These are phyloP conservation scores for Congeria kusceri DNA, from an alignment of 2,888 invertebrate species.

Conservation along the genomic window DNA sequence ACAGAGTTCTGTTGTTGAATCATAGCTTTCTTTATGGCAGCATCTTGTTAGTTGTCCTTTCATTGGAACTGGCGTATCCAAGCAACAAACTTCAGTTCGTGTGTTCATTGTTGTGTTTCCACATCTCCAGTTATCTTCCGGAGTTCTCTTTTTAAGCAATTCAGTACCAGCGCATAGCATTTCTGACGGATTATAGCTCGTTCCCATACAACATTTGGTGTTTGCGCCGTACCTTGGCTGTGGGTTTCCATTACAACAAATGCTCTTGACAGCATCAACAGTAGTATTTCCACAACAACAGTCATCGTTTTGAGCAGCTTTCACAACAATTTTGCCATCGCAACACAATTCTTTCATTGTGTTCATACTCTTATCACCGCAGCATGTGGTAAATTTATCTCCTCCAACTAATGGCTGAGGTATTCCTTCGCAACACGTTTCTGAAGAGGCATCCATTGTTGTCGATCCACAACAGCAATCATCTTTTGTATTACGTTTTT, in stretches of 20 bases:
- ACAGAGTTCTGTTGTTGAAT: conserved; percentile 34
- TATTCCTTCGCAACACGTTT: conserved; percentile 53
- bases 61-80: conserved; percentile 30
- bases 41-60: conserved; percentile 44
- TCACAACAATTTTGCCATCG: conserved; percentile 32
- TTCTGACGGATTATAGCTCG: conserved; percentile 43
- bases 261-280: conserved; percentile 32
- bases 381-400: conserved; percentile 44
- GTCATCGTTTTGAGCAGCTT: conserved; percentile 37
- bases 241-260: conserved; percentile 52
- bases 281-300: conserved; percentile 57
- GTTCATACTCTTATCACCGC: conserved; percentile 43
- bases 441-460: conserved; percentile 48
- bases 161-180: conserved; percentile 30
- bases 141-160: conserved; percentile 29
- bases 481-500: conserved; percentile 44
- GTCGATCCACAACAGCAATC: conserved; percentile 55
- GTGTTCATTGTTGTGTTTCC: conserved; percentile 53
- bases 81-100: conserved; percentile 41
- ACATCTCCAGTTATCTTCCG: conserved; percentile 50
- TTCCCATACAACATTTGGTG: conserved; percentile 49
- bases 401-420: conserved; percentile 43
- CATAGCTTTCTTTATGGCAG: conserved; percentile 46
- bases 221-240: conserved; percentile 38
- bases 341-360: conserved; percentile 44